Conservation (phyloP, 1,140 invertebrate genomes). For the Cherax quadricarinatus region DNA sequence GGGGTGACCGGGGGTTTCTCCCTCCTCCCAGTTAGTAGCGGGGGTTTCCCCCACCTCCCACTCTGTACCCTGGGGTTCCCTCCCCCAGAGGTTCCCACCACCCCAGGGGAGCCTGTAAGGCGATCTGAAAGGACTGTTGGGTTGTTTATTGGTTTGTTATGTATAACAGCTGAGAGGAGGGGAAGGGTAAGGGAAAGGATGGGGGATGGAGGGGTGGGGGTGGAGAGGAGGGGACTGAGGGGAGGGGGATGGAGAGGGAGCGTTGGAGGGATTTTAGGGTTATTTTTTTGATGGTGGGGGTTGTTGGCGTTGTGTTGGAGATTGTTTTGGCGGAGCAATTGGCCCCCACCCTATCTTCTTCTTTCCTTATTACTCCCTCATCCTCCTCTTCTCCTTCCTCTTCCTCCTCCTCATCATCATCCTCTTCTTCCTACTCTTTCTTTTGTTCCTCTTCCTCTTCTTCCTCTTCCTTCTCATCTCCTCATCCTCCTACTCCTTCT, state of each 20-base stretch:
- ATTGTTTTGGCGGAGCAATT: too few relatives aligned
- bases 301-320: too few relatives aligned
- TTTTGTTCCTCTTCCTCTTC: not conserved
- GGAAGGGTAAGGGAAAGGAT: too few relatives aligned
- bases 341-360: not conserved
- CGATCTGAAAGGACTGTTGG: not conserved
- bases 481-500: not conserved
- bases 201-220: too few relatives aligned
- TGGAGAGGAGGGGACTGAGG: too few relatives aligned
- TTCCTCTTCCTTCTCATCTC: not conserved
- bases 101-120: constrained; percentile 11
- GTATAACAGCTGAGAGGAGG: constrained; percentile 6
- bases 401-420: not conserved
- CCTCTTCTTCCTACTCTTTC: too few relatives aligned
- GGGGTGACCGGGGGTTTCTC: too few relatives aligned
- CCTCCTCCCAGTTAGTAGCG: too few relatives aligned
- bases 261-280: too few relatives aligned
- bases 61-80: not conserved
- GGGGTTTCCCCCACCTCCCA: not conserved
- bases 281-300: too few relatives aligned
- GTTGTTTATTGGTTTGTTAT: constrained; percentile 27
- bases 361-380: not conserved
- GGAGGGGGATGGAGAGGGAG: too few relatives aligned
- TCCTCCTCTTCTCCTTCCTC: not conserved
- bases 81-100: not conserved